Evolutionary conservation across 2,797 vertebrate genomes (phyloP).

Genomic region (Oceanodroma leucorhoa): DNA sequence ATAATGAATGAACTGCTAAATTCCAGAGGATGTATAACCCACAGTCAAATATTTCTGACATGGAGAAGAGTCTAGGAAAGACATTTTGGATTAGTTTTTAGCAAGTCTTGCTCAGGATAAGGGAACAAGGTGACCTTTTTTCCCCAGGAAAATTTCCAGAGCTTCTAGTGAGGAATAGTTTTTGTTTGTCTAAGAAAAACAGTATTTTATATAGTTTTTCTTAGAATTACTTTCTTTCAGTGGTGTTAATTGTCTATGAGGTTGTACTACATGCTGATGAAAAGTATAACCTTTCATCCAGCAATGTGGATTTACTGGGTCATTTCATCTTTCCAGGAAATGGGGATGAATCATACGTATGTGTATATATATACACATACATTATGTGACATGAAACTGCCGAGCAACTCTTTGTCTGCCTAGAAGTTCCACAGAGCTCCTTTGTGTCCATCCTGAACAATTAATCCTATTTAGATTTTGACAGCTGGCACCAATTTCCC

Average conservation of each 20-base stretch:
- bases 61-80: not conserved
- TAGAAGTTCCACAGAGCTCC: not conserved
- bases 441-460: not conserved
- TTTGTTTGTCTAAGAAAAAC: not conserved
- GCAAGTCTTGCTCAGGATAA: not conserved
- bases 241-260: not conserved
- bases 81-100: not conserved
- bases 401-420: not conserved
- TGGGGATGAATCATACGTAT: not conserved
- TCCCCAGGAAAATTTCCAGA: not conserved
- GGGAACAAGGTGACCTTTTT: not conserved
- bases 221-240: not conserved
- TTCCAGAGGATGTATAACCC: not conserved
- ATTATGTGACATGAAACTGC: not conserved
- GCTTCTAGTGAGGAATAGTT: not conserved
- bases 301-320: not conserved
- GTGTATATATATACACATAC: not conserved
- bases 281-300: not conserved
- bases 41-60: not conserved
- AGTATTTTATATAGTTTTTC: not conserved
- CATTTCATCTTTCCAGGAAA: conserved; percentile 8
- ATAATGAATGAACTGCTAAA: not conserved
- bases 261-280: not conserved
- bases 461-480: not conserved
- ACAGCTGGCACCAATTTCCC: not conserved